phyloP scores from a whole-genome alignment of 1,140 invertebrate genomes.

The Cephus cinctus region DNA sequence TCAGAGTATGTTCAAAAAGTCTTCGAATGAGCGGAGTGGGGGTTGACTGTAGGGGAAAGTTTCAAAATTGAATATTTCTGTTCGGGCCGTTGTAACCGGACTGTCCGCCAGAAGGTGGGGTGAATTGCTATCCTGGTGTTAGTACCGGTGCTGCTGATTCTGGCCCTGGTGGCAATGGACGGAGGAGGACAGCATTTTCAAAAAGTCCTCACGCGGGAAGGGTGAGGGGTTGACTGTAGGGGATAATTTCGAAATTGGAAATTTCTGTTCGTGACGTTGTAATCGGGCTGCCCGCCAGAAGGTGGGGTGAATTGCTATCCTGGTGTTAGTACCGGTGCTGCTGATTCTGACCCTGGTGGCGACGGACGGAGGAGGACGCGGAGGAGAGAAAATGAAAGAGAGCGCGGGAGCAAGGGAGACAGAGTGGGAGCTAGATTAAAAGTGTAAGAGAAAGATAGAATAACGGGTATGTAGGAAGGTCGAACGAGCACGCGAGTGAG shows the following conservation, averaged over 20 bases:
- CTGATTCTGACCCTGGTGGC: constrained; percentile 8
- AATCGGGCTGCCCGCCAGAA: no score
- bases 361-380: neutral
- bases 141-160: constrained; percentile 14
- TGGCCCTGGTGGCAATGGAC: constrained; percentile 10
- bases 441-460: no score
- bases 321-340: no score
- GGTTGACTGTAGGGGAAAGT: constrained; percentile 18
- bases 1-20: no score
- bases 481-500: constrained; percentile 24
- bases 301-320: no score
- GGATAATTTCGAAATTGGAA: constrained; percentile 35
- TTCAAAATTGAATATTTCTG: constrained; percentile 38
- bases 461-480: no score
- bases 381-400: constrained; percentile 4
- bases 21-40: no score
- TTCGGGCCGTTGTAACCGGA: constrained; percentile 28
- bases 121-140: no score
- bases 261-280: constrained; percentile 28
- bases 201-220: no score
- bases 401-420: neutral
- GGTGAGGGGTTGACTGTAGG: constrained; percentile 2
- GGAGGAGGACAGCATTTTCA: no score
- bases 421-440: neutral
- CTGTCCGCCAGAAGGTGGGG: no score